Conservation (phyloP, 2,113 vertebrate species). For the Ginglymostoma cirratum region DNA sequence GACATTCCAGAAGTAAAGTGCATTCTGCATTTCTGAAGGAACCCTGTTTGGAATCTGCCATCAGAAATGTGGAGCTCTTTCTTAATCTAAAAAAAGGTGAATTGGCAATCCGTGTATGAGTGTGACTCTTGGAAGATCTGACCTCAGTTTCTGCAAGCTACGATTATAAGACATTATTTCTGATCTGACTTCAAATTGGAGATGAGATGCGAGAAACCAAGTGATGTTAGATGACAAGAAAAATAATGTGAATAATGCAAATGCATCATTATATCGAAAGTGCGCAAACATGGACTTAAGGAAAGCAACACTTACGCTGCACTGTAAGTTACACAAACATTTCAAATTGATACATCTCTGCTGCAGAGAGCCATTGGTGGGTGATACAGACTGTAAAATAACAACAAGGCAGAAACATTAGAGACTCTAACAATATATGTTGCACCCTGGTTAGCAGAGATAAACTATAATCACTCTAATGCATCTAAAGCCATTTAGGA, state of each 20-base stretch:
- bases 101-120: too few species aligned
- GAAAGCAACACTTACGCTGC: not conserved
- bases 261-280: not conserved
- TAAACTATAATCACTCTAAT: not conserved
- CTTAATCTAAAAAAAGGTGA: too few species aligned
- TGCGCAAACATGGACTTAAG: not conserved
- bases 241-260: constrained; percentile 7
- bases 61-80: too few species aligned
- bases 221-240: not conserved
- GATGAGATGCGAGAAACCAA: not conserved
- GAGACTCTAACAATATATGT: not conserved
- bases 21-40: too few species aligned
- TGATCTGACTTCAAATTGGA: not conserved
- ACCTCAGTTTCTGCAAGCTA: not conserved
- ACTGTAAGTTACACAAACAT: not conserved
- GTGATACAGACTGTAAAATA: not conserved
- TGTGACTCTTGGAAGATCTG: too few species aligned
- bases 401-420: not conserved
- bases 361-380: not conserved
- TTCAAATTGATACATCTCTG: not conserved
- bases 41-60: too few species aligned
- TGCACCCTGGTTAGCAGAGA: constrained; percentile 20
- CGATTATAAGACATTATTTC: not conserved
- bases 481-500: not conserved
- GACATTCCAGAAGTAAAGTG: too few species aligned